phyloP scores from a whole-genome alignment of 1,140 invertebrate genomes.

The Drosophila biarmipes region DNA sequence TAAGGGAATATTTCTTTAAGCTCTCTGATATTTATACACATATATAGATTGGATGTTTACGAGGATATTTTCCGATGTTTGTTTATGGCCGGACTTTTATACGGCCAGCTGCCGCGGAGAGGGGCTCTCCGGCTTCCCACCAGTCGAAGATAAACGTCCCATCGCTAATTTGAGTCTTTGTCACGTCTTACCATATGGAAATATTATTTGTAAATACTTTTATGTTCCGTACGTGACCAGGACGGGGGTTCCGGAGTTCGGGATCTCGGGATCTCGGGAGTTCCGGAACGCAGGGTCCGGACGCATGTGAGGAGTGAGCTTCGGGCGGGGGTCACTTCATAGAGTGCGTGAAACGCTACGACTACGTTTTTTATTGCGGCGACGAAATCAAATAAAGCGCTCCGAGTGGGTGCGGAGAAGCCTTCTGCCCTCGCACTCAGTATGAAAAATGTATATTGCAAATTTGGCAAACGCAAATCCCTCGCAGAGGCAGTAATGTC shows the following conservation, averaged over 20 bases:
- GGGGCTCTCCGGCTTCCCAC: conserved; percentile 1
- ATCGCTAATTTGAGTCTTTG: conserved; percentile 84
- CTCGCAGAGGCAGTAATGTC: conserved; percentile 76
- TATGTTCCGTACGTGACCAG: conserved; percentile 82
- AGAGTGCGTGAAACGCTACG: conserved; percentile 44
- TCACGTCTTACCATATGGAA: conserved; percentile 84
- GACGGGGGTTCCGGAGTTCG: conserved; percentile 38
- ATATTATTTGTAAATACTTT: conserved; percentile 84
- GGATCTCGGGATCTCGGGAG: background rate
- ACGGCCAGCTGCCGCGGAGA: conserved; percentile 38
- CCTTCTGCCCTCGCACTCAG: conserved; percentile 24
- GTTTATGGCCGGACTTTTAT: conserved; percentile 77
- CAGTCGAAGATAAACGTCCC: conserved; percentile 72
- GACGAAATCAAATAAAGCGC: conserved; percentile 82
- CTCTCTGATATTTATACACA: conserved; percentile 39
- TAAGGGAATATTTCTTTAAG: conserved; percentile 42
- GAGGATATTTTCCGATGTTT: conserved; percentile 42
- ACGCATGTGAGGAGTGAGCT: conserved; percentile 36
- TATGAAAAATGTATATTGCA: conserved; percentile 77
- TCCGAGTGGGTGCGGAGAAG: conserved; percentile 38
- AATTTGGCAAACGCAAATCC: conserved; percentile 66
- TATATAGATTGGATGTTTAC: conserved; percentile 69
- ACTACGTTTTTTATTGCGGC: conserved; percentile 70
- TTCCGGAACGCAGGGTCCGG: conserved; percentile 4
- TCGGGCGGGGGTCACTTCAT: conserved; percentile 39